Percentiles rank a stretch among this genome's conserved stretches.
Evolutionary conservation across 92 coral and sea anemone species (phyloP).

Genomic region (Actinostola sp.): DNA sequence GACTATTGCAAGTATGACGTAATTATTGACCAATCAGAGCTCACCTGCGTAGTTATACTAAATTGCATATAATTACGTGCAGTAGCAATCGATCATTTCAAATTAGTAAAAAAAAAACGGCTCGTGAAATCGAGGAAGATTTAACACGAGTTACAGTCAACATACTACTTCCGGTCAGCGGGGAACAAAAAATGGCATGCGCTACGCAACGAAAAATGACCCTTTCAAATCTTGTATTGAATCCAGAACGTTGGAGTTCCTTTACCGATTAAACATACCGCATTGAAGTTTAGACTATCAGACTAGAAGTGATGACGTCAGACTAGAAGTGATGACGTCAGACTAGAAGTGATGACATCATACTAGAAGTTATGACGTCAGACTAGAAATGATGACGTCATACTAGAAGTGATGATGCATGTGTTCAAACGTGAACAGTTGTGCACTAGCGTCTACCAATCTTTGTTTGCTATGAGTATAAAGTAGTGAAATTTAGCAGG

Average conservation of each 20-base stretch:
- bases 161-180: conserved; percentile 2
- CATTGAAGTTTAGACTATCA: background rate
- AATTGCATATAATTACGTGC: background rate
- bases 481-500: conserved; percentile 15
- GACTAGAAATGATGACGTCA: background rate
- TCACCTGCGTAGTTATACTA: no score
- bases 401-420: background rate
- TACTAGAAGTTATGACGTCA: background rate
- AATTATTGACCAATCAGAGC: no score
- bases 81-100: background rate
- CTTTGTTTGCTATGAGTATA: conserved; percentile 25
- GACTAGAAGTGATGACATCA: background rate
- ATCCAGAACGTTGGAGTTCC: background rate
- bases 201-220: background rate
- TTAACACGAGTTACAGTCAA: background rate
- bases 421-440: no score
- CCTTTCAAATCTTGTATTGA: conserved; percentile 19
- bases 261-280: conserved; percentile 16
- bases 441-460: conserved; percentile 36
- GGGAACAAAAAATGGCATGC: conserved; percentile 5
- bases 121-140: background rate
- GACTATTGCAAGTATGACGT: no score
- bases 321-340: background rate
- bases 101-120: background rate
- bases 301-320: background rate